Evolutionary conservation across 2,797 vertebrate species (phyloP), one percentile per base, ranked within the genome.

Genomic region (Zalophus californianus): DNA sequence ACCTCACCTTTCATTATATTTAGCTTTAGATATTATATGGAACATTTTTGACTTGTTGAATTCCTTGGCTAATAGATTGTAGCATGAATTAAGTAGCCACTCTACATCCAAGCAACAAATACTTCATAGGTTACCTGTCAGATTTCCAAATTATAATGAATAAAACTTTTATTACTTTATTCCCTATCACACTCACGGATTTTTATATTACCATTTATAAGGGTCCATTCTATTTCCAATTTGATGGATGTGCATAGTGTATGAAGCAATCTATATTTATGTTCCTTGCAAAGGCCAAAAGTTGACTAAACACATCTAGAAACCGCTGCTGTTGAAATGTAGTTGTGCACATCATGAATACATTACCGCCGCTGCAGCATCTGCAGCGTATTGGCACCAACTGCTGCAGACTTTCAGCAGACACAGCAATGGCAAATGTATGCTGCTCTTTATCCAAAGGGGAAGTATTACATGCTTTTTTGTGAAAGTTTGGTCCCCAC

Each of bases 261-360:
- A 96, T 83, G 66, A 97, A 82, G 54, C 82, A 85, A 87, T 97
- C 54, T 97, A 82, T 93, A 96, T 97, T 95, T 87, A 96, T 96
- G 86, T 82, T 82, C 32, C 79, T 73, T 84, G 56, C 29, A 86
- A 96, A 97, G 95, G 80, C 64, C 79, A 88, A 44, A 90, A 90
- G 90, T 94, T 97, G 86, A 90, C 94, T 78, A 80, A 73, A 80
- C 41, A 78, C 64, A 73, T 89, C 86, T 73, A 84, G 64, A 95
- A 93, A 93, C 77, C 14, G 18, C 50, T 92, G 32, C 80, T 73
- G 27, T 68, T 60, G 50, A 64, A 90, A 87, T 52, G 58, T 23
- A 87, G 86, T 60, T 64, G 41, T 80, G 20, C 41, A 58, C 66
- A 27, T 35, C 58, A 56, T 85, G 94, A 96, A 95, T 91, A 84